phyloP scores from a whole-genome alignment of 2,797 vertebrate genomes.

The Hypotaenidia philippensis region DNA sequence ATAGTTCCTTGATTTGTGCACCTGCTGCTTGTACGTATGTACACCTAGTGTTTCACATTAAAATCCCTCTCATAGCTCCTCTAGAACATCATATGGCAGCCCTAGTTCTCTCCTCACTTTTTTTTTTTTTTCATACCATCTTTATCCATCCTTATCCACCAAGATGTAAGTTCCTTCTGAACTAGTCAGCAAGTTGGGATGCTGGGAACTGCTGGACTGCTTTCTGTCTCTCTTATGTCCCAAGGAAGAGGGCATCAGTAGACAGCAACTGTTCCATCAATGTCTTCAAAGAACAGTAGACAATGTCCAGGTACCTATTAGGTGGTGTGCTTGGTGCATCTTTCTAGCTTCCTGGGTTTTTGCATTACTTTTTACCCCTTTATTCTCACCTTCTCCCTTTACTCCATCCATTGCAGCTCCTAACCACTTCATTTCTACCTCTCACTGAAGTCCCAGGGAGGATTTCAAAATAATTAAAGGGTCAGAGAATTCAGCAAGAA shows the following conservation, averaged over 20 bases:
- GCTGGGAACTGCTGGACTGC: not conserved
- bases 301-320: not conserved
- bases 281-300: not conserved
- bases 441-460: not conserved
- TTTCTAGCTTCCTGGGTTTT: not conserved
- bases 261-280: not conserved
- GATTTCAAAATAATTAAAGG: not conserved
- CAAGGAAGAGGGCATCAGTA: not conserved
- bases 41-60: not conserved
- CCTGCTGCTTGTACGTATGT: accelerated
- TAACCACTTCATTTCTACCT: not conserved
- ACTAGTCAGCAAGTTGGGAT: not conserved
- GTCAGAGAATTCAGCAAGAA: not conserved
- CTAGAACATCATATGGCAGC: not conserved
- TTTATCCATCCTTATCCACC: not conserved
- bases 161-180: not conserved
- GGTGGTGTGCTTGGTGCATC: not conserved
- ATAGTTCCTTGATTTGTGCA: not conserved
- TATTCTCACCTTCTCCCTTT: not conserved
- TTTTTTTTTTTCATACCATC: not conserved
- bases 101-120: not conserved
- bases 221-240: not conserved
- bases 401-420: not conserved
- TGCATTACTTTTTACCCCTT: not conserved
- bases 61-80: not conserved